Conservation (phyloP, 92 coral and sea anemone genomes). For the Zoanthus gigantus region DNA sequence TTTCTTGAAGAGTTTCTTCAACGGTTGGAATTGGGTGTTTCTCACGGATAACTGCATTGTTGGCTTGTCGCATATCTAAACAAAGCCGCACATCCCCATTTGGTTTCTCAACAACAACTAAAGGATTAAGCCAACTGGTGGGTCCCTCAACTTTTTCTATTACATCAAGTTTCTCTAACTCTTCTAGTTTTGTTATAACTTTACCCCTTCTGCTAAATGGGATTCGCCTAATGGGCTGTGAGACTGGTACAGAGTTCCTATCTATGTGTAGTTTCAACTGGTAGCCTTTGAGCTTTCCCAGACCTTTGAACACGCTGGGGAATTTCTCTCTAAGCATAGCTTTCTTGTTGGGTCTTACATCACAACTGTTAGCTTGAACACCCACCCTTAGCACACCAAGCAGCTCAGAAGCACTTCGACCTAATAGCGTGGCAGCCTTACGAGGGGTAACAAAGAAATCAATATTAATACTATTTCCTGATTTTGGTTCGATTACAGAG, state of each 20-base stretch:
- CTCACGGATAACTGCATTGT: slow-evolving; percentile 42
- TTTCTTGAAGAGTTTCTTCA: slow-evolving; percentile 18
- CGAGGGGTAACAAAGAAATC: slow-evolving; percentile 54
- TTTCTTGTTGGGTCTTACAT: slow-evolving; percentile 26
- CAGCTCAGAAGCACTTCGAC: slow-evolving; percentile 45
- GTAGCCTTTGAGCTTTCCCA: slow-evolving; percentile 15
- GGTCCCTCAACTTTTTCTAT: neutral
- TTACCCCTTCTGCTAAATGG: slow-evolving; percentile 3
- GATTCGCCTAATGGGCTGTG: neutral
- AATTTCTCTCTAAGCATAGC: slow-evolving; percentile 29
- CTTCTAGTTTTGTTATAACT: neutral
- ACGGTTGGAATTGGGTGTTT: slow-evolving; percentile 2
- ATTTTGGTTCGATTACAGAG: slow-evolving; percentile 32
- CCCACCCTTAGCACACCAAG: slow-evolving; percentile 5
- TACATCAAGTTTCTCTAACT: slow-evolving; percentile 3
- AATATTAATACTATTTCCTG: slow-evolving; percentile 45
- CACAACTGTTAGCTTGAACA: slow-evolving; percentile 9
- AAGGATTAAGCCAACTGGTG: slow-evolving; percentile 62
- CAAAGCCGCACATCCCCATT: slow-evolving; percentile 64
- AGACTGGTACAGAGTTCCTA: neutral
- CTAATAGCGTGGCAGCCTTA: slow-evolving; percentile 50
- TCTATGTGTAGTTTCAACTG: neutral
- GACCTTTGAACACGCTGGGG: slow-evolving; percentile 48
- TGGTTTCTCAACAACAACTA: slow-evolving; percentile 65
- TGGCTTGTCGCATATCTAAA: slow-evolving; percentile 61